Conservation (phyloP, 2,113 vertebrate species). For the Malurus elegans region DNA sequence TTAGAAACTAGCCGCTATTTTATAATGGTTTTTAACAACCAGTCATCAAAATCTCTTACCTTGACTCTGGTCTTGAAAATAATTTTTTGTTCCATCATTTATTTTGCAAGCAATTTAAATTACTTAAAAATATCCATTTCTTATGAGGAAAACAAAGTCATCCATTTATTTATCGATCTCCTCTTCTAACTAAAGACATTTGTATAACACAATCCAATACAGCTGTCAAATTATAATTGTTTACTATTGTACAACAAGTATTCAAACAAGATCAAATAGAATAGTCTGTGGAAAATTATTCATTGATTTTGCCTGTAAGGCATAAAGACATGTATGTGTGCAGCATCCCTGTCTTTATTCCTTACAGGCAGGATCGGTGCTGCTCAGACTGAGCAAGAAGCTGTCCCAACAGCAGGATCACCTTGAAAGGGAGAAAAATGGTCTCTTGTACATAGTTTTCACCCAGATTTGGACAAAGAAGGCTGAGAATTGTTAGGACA, state of each 20-base stretch:
- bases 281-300: background rate
- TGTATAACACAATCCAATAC: background rate
- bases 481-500: background rate
- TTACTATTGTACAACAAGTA: background rate
- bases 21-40: background rate
- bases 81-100: background rate
- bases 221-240: background rate
- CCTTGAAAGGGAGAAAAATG: background rate
- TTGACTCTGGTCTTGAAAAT: background rate
- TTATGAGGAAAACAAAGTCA: background rate
- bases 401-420: background rate
- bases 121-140: background rate
- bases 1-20: background rate
- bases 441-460: background rate
- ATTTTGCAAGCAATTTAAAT: background rate
- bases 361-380: background rate
- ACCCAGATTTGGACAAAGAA: background rate
- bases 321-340: no score
- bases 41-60: background rate
- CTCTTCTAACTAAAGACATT: background rate
- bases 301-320: background rate
- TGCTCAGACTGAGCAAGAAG: background rate
- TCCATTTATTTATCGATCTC: conserved; percentile 20
- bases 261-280: background rate
- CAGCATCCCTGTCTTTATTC: background rate